A percentile compares a stretch with the other conserved stretches of the same genome.
These are phyloP conservation scores for Scolopax rusticola DNA, from an alignment of 2,797 vertebrate species.

Conservation along the genomic window DNA sequence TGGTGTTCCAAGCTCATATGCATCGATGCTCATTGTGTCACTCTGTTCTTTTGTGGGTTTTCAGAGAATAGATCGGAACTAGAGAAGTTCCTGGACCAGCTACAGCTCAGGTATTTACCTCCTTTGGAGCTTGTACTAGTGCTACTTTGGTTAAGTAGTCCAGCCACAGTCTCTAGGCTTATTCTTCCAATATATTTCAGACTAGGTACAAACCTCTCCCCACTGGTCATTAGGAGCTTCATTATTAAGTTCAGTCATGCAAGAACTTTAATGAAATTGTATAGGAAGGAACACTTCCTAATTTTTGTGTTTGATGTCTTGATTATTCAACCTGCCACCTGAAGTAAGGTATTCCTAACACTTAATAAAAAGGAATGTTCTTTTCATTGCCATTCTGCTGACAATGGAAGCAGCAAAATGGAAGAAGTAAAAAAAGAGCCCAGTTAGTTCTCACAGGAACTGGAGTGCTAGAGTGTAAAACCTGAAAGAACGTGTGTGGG, in stretches of 20 bases:
- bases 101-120: not conserved
- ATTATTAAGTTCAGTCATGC: not conserved
- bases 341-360: not conserved
- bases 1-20: not conserved
- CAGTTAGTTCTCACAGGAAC: not conserved
- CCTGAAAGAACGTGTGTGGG: not conserved
- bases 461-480: not conserved
- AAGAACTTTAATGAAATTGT: not conserved
- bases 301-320: not conserved
- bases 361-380: not conserved
- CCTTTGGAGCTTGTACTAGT: not conserved
- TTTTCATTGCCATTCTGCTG: not conserved
- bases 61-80: not conserved
- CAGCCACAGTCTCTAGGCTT: not conserved
- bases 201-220: not conserved
- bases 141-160: not conserved
- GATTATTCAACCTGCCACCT: not conserved
- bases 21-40: accelerated
- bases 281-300: not conserved
- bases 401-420: not conserved
- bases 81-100: not conserved
- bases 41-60: not conserved
- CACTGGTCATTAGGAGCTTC: not conserved
- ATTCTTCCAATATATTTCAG: not conserved
- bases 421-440: not conserved